These are phyloP conservation scores for Hecatera dysodea DNA, from an alignment of 2,888 invertebrate genomes.

Conservation along the genomic window DNA sequence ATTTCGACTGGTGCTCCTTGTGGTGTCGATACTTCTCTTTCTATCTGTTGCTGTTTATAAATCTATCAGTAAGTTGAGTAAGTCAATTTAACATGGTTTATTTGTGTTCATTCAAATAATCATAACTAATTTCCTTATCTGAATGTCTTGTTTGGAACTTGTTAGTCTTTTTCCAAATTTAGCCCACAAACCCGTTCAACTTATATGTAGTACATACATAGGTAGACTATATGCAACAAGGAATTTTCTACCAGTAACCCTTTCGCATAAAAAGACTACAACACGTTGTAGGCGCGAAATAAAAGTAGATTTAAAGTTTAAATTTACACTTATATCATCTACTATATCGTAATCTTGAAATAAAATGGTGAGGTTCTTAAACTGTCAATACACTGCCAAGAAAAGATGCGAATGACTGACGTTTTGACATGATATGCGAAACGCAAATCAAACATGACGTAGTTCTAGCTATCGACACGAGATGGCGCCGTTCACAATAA, in stretches of 20 bases:
- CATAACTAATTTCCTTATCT: no score
- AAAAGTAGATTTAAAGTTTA: neutral
- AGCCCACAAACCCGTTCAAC: neutral
- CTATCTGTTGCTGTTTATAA: slow-evolving; percentile 34
- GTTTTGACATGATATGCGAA: neutral
- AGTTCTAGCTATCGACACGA: slow-evolving; percentile 2
- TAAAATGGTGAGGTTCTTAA: neutral
- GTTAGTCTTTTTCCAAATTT: neutral
- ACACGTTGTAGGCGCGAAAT: no score
- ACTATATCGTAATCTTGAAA: no score
- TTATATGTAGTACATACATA: no score
- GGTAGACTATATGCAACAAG: no score
- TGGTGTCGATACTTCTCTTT: slow-evolving; percentile 1
- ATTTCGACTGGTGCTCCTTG: slow-evolving; percentile 18
- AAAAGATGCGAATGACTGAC: neutral
- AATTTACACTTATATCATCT: no score
- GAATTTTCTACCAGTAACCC: no score
- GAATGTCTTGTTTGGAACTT: no score
- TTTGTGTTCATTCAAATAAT: neutral
- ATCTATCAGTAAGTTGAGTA: slow-evolving; percentile 32
- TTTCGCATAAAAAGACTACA: no score
- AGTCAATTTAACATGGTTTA: neutral
- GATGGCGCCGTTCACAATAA: slow-evolving; percentile 22
- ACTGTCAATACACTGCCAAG: neutral
- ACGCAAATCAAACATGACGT: neutral